A percentile compares a stretch with the other conserved stretches of the same genome.
Conservation (phyloP, 2,888 invertebrate species). For the Aphelenchoides bicaudatus region DNA sequence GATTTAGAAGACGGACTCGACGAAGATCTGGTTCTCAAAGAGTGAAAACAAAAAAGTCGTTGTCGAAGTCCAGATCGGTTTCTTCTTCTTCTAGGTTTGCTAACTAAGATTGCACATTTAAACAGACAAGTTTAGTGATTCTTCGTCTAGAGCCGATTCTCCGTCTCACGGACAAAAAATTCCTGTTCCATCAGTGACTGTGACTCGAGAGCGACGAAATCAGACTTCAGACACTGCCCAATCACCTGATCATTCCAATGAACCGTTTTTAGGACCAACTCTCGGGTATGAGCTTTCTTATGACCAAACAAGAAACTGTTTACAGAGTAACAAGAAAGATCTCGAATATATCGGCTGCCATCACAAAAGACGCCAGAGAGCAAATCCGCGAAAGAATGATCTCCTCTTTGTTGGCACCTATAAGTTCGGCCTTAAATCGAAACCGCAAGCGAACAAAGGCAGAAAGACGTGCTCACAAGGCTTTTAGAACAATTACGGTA, state of each 20-base stretch:
- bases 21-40: neutral
- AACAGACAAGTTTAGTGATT: constrained; percentile 8
- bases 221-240: neutral
- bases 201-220: neutral
- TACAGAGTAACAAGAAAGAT: constrained; percentile 45
- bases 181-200: neutral
- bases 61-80: neutral
- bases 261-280: constrained; percentile 17
- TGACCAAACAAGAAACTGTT: neutral
- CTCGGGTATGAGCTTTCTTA: neutral
- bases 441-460: constrained; percentile 44
- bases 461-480: constrained; percentile 59
- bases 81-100: constrained; percentile 10
- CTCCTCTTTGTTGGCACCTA: constrained; percentile 38
- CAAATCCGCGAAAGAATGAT: too few species aligned
- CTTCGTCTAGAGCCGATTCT: constrained; percentile 9
- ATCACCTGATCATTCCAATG: constrained; percentile 14
- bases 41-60: neutral
- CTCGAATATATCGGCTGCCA: constrained; percentile 40
- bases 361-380: constrained; percentile 37
- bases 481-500: constrained; percentile 60
- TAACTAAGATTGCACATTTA: neutral
- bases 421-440: constrained; percentile 34
- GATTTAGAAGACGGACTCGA: neutral
- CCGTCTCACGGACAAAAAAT: constrained; percentile 8